Conservation (phyloP, 2,113 vertebrate genomes). For the Butorides virescens region DNA sequence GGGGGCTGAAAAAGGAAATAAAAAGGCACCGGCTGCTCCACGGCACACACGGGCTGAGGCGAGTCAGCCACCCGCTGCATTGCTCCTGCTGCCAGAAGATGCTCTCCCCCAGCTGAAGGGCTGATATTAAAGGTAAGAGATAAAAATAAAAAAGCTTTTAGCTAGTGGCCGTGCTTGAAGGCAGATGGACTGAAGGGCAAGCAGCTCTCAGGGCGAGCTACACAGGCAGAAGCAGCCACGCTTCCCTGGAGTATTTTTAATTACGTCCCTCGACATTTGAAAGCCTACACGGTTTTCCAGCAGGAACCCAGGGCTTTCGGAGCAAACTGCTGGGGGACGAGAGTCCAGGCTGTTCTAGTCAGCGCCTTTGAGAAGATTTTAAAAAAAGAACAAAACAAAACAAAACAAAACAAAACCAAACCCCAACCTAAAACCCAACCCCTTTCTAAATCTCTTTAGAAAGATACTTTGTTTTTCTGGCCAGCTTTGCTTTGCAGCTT, state of each 20-base stretch:
- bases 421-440: neutral
- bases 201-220: neutral
- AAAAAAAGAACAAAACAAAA: neutral
- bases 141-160: neutral
- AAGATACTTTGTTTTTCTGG: neutral
- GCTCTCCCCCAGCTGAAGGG: neutral
- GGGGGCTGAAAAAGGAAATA: neutral
- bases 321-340: neutral
- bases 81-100: neutral
- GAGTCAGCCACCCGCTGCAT: neutral
- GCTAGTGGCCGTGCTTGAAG: neutral
- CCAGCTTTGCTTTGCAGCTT: neutral
- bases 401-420: neutral
- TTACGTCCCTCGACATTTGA: neutral
- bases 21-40: neutral
- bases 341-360: neutral
- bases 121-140: constrained; percentile 30
- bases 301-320: neutral
- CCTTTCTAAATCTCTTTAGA: neutral
- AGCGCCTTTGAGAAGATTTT: neutral
- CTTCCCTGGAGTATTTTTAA: neutral
- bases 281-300: neutral
- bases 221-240: neutral
- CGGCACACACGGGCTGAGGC: neutral
- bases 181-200: neutral